Conservation (phyloP, 2,888 invertebrate genomes). For the Patella pellucida region DNA sequence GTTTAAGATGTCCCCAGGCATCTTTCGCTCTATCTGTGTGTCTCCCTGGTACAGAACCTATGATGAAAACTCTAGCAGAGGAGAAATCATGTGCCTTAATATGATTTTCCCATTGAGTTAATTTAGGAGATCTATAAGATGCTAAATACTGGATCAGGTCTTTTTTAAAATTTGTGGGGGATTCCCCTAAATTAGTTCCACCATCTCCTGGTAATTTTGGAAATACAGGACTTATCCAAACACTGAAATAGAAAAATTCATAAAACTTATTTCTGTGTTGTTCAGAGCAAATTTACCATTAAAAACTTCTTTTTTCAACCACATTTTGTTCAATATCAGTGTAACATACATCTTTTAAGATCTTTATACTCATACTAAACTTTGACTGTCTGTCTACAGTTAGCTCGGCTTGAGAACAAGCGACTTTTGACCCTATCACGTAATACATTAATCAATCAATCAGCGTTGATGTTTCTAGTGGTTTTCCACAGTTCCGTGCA, state of each 20-base stretch:
- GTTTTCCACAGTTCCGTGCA: too few relatives aligned
- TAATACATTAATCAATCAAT: too few relatives aligned
- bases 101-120: conserved; percentile 82
- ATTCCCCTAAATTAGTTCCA: conserved; percentile 78
- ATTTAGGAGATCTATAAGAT: conserved; percentile 79
- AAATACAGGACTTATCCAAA: conserved; percentile 91
- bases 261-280: neutral
- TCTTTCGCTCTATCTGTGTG: conserved; percentile 76
- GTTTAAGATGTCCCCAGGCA: conserved; percentile 77
- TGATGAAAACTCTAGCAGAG: conserved; percentile 85
- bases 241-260: conserved; percentile 72
- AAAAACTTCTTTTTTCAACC: neutral
- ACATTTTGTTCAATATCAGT: neutral
- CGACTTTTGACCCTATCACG: too few relatives aligned
- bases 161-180: conserved; percentile 85
- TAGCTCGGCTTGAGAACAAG: too few relatives aligned
- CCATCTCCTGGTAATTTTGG: conserved; percentile 71
- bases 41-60: conserved; percentile 88
- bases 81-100: conserved; percentile 87
- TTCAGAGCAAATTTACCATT: neutral
- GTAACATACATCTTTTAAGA: too few relatives aligned
- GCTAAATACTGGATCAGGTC: conserved; percentile 83
- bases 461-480: too few relatives aligned
- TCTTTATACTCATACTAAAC: too few relatives aligned
- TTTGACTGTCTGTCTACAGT: too few relatives aligned